phyloP scores from a whole-genome alignment of 1,140 invertebrate genomes.

The Plutomurus gul region DNA sequence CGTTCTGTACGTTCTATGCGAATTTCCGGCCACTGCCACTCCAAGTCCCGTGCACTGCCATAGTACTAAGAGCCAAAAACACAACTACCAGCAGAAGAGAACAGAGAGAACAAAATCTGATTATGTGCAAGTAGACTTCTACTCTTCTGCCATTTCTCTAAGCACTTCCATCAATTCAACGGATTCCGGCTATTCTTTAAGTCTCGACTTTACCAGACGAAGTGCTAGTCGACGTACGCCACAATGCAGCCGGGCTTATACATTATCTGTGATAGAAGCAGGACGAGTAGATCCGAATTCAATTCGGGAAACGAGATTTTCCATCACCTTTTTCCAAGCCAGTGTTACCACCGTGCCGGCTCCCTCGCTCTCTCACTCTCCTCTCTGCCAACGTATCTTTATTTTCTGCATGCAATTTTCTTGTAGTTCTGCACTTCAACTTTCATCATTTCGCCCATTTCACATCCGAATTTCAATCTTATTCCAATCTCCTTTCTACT shows the following conservation, averaged over 20 bases:
- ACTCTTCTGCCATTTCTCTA: background rate
- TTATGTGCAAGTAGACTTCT: background rate
- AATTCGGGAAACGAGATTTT: background rate
- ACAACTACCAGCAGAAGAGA: background rate
- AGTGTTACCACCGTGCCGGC: background rate
- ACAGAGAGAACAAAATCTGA: background rate
- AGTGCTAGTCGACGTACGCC: background rate
- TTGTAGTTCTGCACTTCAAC: background rate
- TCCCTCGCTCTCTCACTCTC: background rate
- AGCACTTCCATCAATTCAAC: background rate
- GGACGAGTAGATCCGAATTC: background rate
- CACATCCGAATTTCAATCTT: slow-evolving; percentile 4
- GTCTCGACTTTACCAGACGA: background rate
- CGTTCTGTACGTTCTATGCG: background rate
- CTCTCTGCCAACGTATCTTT: background rate
- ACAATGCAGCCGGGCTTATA: background rate
- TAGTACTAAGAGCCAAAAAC: background rate
- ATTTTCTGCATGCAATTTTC: background rate
- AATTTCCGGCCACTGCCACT: background rate
- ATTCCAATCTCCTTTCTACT: background rate
- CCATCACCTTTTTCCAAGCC: background rate
- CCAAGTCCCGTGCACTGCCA: too few relatives aligned
- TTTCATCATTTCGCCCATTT: background rate
- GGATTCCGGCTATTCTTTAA: background rate
- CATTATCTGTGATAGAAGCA: background rate